Conservation (phyloP, 2,113 vertebrate species). For the Mionectes macconnelli region DNA sequence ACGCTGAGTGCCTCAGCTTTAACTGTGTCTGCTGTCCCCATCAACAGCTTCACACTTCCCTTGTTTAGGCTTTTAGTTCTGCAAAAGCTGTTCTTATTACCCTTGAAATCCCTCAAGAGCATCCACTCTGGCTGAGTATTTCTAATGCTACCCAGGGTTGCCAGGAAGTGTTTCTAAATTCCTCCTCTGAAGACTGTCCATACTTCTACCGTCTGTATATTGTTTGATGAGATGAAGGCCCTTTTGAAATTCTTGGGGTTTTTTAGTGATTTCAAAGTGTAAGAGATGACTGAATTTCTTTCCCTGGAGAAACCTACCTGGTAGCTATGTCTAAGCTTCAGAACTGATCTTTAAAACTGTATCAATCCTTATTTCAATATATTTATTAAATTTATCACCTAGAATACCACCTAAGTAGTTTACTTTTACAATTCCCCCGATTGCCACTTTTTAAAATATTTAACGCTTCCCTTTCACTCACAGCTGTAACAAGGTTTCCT, state of each 20-base stretch:
- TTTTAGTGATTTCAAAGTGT: neutral
- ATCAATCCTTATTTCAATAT: neutral
- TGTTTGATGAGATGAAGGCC: neutral
- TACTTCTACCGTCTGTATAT: neutral
- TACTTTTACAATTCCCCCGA: neutral
- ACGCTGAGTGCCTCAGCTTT: accelerated
- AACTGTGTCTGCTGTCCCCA: neutral
- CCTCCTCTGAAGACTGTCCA: neutral
- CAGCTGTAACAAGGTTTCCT: neutral
- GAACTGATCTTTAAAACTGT: neutral
- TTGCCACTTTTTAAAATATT: neutral
- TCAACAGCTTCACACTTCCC: neutral
- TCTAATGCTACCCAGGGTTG: neutral
- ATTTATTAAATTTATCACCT: neutral
- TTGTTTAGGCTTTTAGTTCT: neutral
- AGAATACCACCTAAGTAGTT: neutral
- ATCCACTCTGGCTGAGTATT: neutral
- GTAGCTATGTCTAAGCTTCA: neutral
- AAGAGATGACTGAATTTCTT: neutral
- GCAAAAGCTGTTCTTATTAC: neutral
- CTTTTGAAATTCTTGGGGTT: neutral
- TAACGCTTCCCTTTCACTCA: neutral
- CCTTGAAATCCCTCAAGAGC: neutral
- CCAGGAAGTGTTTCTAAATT: neutral
- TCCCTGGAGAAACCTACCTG: neutral